Percentiles rank a stretch among this genome's conserved stretches.
Conservation (phyloP, 1,140 invertebrate species). For the Drosophila biarmipes region DNA sequence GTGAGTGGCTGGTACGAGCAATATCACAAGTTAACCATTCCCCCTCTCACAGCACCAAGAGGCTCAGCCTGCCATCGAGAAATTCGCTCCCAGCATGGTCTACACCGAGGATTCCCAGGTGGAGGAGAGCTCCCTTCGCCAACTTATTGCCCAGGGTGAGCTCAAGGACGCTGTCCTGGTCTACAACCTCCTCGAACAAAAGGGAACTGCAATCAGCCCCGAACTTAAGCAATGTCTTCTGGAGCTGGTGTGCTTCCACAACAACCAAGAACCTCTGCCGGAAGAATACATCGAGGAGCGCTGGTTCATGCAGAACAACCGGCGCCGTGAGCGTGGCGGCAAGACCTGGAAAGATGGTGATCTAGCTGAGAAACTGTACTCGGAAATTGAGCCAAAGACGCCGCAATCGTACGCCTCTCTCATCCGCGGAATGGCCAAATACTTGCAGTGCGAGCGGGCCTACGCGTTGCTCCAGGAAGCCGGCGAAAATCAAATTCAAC, state of each 20-base stretch:
- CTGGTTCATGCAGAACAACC: slow-evolving; percentile 88
- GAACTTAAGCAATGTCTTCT: slow-evolving; percentile 89
- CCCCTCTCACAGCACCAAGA: slow-evolving; percentile 84
- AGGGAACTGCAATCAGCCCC: slow-evolving; percentile 87
- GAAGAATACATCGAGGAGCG: slow-evolving; percentile 91
- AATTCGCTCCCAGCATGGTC: slow-evolving; percentile 88
- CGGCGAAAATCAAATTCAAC: slow-evolving; percentile 86
- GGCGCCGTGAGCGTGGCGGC: slow-evolving; percentile 85
- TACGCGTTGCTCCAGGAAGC: slow-evolving; percentile 89
- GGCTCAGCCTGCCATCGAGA: slow-evolving; percentile 87
- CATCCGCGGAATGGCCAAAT: slow-evolving; percentile 91
- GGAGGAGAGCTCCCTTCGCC: slow-evolving; percentile 85
- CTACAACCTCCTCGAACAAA: slow-evolving; percentile 89
- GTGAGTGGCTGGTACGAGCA: slow-evolving; percentile 22
- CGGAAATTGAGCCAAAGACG: slow-evolving; percentile 87
- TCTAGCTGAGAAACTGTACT: slow-evolving; percentile 89
- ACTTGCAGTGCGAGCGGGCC: slow-evolving; percentile 87
- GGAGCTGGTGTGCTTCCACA: slow-evolving; percentile 93
- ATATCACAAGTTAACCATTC: background rate
- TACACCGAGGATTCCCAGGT: slow-evolving; percentile 90
- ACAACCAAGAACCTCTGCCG: slow-evolving; percentile 88
- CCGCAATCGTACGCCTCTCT: slow-evolving; percentile 88
- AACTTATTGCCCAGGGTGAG: slow-evolving; percentile 88
- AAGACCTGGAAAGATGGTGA: slow-evolving; percentile 91
- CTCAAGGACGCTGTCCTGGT: slow-evolving; percentile 90